Evolutionary conservation across 2,888 invertebrate species (phyloP), one percentile per base, ranked within the genome.

Genomic region (Rhagonycha fulva): DNA sequence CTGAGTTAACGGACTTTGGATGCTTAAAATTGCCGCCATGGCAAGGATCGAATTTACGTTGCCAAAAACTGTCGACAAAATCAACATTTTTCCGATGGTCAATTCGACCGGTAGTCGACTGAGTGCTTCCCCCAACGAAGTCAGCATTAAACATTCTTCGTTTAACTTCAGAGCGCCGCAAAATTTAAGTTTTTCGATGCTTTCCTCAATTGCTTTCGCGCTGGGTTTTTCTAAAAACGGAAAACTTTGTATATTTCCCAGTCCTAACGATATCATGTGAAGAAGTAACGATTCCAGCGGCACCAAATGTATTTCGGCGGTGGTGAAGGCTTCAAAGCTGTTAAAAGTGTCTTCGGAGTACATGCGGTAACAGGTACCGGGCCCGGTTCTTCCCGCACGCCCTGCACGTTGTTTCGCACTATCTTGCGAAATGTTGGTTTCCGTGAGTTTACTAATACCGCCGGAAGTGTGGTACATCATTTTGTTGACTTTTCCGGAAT

Each of bases 361-460:
- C 77, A 97, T 89, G 11, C 99, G 92, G 87, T 94, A 99, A 86
- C 98, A 99, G 3, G 96, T 94, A 3, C 99, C 99, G 0, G 99
- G 98, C 3, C 99, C 94, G 23, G 95, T 98, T 85, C 98, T 91
- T 0, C 99, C 99, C 69, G 98, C 97, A 83, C 98, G 91, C 10
- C 99, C 99, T 87, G 98, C 97, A 71, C 99, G 91, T 87, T 99
- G 99, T 85, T 99, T 98, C 4, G 98, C 98, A 83, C 97, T 97
- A 0, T 99, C 98, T 88, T 96, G 93, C n/a, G 98, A 98, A 80
- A 99, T 96, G 95, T 95, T 97, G 86, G 97, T 97, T 88, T 99
- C 98, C 86, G 97, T 96, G 1, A 97, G 88, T 61, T 94, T 90
- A 85, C 97, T 97, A 90, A 98, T 96, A 86, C 97, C 97, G 74